A percentile compares a stretch with the other conserved stretches of the same genome.
Conservation (phyloP, 2,113 vertebrate species). For the Plectropomus leopardus region DNA sequence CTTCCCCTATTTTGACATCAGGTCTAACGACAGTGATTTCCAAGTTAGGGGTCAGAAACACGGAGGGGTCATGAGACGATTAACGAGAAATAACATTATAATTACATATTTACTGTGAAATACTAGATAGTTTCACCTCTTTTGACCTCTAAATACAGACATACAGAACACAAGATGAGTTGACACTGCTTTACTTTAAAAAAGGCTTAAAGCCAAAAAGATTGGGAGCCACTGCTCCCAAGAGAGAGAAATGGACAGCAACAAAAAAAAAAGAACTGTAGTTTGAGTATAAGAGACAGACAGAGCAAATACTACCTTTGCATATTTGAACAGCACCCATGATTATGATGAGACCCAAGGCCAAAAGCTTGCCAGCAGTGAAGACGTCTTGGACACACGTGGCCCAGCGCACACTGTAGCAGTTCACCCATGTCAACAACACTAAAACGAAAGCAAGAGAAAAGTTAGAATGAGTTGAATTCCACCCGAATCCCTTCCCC, state of each 20-base stretch:
- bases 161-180: background rate
- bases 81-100: background rate
- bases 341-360: slow-evolving; percentile 87
- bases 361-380: slow-evolving; percentile 88
- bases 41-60: background rate
- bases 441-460: slow-evolving; percentile 71
- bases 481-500: too few species aligned
- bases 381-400: slow-evolving; percentile 88
- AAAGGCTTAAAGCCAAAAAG: too few species aligned
- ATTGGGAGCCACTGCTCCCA: background rate
- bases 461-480: background rate
- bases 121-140: background rate
- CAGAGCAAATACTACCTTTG: slow-evolving; percentile 80
- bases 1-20: background rate
- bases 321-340: slow-evolving; percentile 88
- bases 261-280: background rate
- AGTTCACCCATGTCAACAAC: slow-evolving; percentile 90
- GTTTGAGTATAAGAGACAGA: too few species aligned
- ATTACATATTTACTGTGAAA: background rate
- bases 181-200: background rate
- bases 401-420: slow-evolving; percentile 89
- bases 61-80: background rate
- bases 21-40: background rate
- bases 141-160: background rate
- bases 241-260: background rate